A percentile compares a stretch with the other conserved stretches of the same genome.
These are phyloP conservation scores for Zeus faber DNA, from an alignment of 2,113 vertebrate species.

Conservation along the genomic window DNA sequence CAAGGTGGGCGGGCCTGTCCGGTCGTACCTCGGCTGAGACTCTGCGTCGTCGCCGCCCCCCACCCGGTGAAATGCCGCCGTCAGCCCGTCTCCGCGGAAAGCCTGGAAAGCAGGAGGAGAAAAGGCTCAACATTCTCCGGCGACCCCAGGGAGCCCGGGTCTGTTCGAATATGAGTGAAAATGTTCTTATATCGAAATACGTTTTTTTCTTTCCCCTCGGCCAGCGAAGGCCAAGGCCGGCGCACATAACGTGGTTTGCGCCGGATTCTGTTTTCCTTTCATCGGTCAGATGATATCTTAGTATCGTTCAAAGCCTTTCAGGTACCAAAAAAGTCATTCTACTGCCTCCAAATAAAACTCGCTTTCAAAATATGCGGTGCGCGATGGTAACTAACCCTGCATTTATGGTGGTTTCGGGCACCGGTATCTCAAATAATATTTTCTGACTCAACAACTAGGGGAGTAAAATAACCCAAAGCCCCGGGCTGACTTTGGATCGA, in stretches of 20 bases:
- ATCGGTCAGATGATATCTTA: background rate
- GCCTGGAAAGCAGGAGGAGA: too few species aligned
- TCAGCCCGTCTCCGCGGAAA: too few species aligned
- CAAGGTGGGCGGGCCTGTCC: too few species aligned
- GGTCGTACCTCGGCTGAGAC: too few species aligned
- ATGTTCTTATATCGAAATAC: too few species aligned
- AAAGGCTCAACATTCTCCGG: too few species aligned
- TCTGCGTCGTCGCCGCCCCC: too few species aligned
- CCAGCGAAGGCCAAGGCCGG: too few species aligned
- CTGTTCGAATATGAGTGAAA: too few species aligned
- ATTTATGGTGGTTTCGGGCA: slow-evolving; percentile 36
- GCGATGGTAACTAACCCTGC: slow-evolving; percentile 31
- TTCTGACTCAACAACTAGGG: slow-evolving; percentile 26
- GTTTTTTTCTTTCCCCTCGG: too few species aligned
- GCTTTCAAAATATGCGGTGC: slow-evolving; percentile 37
- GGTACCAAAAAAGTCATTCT: slow-evolving; percentile 36
- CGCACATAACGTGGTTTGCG: background rate
- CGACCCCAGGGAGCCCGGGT: too few species aligned
- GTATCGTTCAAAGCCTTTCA: slow-evolving; percentile 2
- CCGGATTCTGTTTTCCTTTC: slow-evolving; percentile 4
- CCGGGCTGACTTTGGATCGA: slow-evolving; percentile 5
- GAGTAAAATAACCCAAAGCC: slow-evolving; percentile 1
- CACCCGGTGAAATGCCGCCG: too few species aligned
- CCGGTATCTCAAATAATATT: slow-evolving; percentile 39
- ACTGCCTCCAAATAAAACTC: slow-evolving; percentile 45